These are phyloP conservation scores for Streptopelia turtur DNA, from an alignment of 2,797 vertebrate species.

Conservation along the genomic window DNA sequence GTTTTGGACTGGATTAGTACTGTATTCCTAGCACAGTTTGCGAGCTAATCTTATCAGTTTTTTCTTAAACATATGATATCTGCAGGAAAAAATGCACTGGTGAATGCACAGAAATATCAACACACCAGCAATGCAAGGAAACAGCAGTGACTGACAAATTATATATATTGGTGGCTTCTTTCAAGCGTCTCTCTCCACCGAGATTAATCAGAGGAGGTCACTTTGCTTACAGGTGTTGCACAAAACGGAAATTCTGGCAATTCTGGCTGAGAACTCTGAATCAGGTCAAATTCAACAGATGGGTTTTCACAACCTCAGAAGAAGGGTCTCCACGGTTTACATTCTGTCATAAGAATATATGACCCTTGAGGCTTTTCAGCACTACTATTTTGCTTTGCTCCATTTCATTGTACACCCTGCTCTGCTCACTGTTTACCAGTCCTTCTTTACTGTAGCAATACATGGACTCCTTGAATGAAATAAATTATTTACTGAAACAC, in stretches of 20 bases:
- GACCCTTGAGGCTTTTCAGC: not conserved
- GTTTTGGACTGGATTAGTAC: not conserved
- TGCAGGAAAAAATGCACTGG: not conserved
- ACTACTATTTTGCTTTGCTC: not conserved
- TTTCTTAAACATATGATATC: not conserved
- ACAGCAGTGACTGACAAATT: not conserved
- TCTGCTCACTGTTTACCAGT: not conserved
- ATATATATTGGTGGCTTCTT: not conserved
- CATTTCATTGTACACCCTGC: not conserved
- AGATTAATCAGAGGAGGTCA: not conserved
- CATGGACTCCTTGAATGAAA: not conserved
- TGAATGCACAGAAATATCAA: not conserved
- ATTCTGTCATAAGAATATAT: not conserved
- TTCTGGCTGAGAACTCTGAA: not conserved
- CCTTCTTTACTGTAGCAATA: not conserved
- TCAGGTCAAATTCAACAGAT: not conserved
- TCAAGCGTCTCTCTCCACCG: not conserved
- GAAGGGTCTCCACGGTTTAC: not conserved
- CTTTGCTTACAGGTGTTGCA: not conserved
- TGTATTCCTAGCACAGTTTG: not conserved
- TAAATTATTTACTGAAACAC: not conserved
- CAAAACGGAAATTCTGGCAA: not conserved
- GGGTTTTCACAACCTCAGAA: not conserved
- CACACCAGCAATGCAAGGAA: not conserved
- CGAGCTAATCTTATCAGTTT: not conserved